These are phyloP conservation scores for Cosmia pyralina DNA, from an alignment of 2,888 invertebrate species.

Conservation along the genomic window DNA sequence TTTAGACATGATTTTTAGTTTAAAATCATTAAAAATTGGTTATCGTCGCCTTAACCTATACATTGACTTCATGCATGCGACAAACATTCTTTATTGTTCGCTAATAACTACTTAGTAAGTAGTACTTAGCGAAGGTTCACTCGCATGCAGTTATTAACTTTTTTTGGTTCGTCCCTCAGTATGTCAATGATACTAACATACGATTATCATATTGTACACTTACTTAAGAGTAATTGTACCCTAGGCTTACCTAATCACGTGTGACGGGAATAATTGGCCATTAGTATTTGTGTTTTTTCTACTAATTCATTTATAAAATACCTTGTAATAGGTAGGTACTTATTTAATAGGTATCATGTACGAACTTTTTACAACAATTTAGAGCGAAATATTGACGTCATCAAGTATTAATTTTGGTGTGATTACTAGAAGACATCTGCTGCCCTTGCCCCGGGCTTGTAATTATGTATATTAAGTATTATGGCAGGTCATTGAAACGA, in stretches of 20 bases:
- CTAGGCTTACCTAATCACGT: slow-evolving; percentile 32
- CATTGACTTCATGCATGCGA: slow-evolving; percentile 19
- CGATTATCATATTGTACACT: slow-evolving; percentile 32
- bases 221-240: slow-evolving; percentile 22
- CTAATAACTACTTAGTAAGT: slow-evolving; percentile 1
- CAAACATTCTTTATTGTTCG: slow-evolving; percentile 27
- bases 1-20: too few species aligned
- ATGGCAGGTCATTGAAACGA: slow-evolving; percentile 94
- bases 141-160: slow-evolving; percentile 33
- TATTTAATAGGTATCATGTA: background rate
- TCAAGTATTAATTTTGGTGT: slow-evolving; percentile 11
- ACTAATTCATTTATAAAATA: too few species aligned
- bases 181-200: slow-evolving; percentile 40
- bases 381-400: slow-evolving; percentile 42
- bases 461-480: slow-evolving; percentile 32
- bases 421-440: slow-evolving; percentile 34
- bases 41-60: background rate
- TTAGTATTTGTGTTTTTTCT: slow-evolving; percentile 20
- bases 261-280: slow-evolving; percentile 32
- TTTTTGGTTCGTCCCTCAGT: slow-evolving; percentile 36
- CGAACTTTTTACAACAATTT: slow-evolving; percentile 43
- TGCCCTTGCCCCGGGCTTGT: slow-evolving; percentile 51
- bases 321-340: background rate
- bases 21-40: too few species aligned
- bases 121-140: slow-evolving; percentile 13